Base-by-base conservation (phyloP, 2,888 invertebrate genomes). In the Brenthis daphne region DNA sequence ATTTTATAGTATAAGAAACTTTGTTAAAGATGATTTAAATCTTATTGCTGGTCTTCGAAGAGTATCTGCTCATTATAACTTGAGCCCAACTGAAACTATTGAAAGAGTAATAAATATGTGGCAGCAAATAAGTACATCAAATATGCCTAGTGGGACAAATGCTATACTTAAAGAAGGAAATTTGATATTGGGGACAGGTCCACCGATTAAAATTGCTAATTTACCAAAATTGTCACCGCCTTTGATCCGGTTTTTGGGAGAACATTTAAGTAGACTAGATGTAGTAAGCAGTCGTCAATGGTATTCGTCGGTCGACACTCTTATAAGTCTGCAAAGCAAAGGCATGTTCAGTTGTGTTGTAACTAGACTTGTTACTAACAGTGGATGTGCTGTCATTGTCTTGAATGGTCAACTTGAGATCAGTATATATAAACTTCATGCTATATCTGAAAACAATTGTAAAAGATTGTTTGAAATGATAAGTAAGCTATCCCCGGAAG, bases 361-460 rank as follows among this genome's bases (percentile, higher is more conserved):
- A 3, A 75, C 75, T 0, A 76, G 67, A 24, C 74, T 77, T 47
- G 65, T 77, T 4, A 33, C 50, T 50, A 68, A 65, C 16, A 67
- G 58, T 50, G 79, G 77, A 0, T 72, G 69, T 50, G 73, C 77
- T 11, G 78, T 78, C 8, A 69, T 75, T 12, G 71, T 69, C 6
- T 74, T 80, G 69, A 78, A 80, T 54, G 75, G 75, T 48, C 76
- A 75, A 60, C 72, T 79, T 12, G 74, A 78, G 33, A 76, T 76
- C 57, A 79, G 79, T 60, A 76, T 79, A 63, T 76, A 76, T 70
- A 78, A 74, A 58, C 67, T 80, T 65, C 48, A 70, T 37, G 63
- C 75, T 53, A 70, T 78, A 56, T 55, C 75, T 29, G 50, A 74
- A 47, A 61, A 68, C 8, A 71, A 70, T 24, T 73, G 76, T 12